phyloP scores from a whole-genome alignment of 2,888 invertebrate genomes.

The Pandemis corylana region DNA sequence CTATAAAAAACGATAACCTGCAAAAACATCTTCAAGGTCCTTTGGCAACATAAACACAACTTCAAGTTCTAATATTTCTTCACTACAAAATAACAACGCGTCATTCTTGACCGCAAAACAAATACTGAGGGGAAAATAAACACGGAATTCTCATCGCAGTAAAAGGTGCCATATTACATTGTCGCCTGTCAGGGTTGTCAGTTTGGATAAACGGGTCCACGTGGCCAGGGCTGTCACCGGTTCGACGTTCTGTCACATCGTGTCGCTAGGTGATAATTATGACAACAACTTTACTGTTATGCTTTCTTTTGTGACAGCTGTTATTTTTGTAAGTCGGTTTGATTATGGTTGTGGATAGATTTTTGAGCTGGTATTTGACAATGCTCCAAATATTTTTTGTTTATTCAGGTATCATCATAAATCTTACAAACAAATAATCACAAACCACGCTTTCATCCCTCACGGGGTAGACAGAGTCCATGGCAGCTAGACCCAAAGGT shows the following conservation, averaged over 20 bases:
- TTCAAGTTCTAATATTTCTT: constrained; percentile 8
- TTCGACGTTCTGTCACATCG: constrained; percentile 33
- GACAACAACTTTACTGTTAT: constrained; percentile 43
- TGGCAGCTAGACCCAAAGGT: too few relatives aligned
- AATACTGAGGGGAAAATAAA: constrained; percentile 35
- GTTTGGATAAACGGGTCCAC: constrained; percentile 51
- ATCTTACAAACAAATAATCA: too few relatives aligned
- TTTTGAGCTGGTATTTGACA: not conserved
- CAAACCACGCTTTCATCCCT: too few relatives aligned
- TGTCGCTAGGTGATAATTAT: constrained; percentile 46
- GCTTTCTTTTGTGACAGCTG: not conserved
- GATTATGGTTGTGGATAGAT: not conserved
- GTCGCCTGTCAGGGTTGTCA: constrained; percentile 51
- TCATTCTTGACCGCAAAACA: constrained; percentile 33
- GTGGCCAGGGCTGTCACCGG: constrained; percentile 51
- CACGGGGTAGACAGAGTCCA: too few relatives aligned
- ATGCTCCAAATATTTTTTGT: too few relatives aligned
- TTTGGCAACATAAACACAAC: constrained; percentile 11
- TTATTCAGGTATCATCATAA: too few relatives aligned
- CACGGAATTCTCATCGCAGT: constrained; percentile 33
- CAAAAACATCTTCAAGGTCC: not conserved
- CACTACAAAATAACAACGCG: constrained; percentile 18
- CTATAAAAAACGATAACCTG: not conserved
- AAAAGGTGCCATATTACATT: constrained; percentile 49
- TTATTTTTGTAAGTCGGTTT: not conserved